Evolutionary conservation across 1,140 invertebrate genomes (phyloP).

Genomic region (Danaus melanippus): DNA sequence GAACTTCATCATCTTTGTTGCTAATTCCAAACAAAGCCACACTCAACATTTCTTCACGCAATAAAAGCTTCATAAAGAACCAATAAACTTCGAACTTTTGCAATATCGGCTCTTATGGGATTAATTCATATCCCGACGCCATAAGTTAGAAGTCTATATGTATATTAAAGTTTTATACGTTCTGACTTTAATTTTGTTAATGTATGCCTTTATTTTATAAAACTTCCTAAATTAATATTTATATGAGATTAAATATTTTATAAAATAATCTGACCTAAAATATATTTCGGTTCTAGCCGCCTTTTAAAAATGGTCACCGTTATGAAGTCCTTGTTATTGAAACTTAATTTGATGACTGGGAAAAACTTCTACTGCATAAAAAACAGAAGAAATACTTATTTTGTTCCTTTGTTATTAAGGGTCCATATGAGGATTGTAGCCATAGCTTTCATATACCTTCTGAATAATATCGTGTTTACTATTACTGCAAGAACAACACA

Average conservation of each 20-base stretch:
- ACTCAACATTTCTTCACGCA: conserved; percentile 13
- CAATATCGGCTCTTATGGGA: conserved; percentile 43
- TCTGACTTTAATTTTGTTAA: conserved; percentile 32
- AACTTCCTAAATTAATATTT: conserved; percentile 12
- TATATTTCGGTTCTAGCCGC: too few relatives aligned
- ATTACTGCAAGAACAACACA: too few relatives aligned
- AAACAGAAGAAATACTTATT: too few relatives aligned
- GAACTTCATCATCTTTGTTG: conserved; percentile 11
- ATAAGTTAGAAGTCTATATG: conserved; percentile 30
- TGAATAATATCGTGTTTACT: too few relatives aligned
- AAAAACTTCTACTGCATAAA: too few relatives aligned
- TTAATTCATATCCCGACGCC: conserved; percentile 41
- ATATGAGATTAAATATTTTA: not conserved
- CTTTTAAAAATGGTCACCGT: too few relatives aligned
- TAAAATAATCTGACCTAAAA: conserved; percentile 1
- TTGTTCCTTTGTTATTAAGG: too few relatives aligned
- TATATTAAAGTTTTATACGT: conserved; percentile 31
- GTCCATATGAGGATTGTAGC: too few relatives aligned
- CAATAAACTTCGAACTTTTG: conserved; percentile 35
- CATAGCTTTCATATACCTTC: too few relatives aligned
- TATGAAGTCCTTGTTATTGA: too few relatives aligned
- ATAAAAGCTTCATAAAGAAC: conserved; percentile 26
- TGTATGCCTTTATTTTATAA: conserved; percentile 22
- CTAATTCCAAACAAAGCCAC: conserved; percentile 10
- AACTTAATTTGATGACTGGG: too few relatives aligned